Conservation (phyloP, 1,140 invertebrate species). For the Brachionus calyciflorus region DNA sequence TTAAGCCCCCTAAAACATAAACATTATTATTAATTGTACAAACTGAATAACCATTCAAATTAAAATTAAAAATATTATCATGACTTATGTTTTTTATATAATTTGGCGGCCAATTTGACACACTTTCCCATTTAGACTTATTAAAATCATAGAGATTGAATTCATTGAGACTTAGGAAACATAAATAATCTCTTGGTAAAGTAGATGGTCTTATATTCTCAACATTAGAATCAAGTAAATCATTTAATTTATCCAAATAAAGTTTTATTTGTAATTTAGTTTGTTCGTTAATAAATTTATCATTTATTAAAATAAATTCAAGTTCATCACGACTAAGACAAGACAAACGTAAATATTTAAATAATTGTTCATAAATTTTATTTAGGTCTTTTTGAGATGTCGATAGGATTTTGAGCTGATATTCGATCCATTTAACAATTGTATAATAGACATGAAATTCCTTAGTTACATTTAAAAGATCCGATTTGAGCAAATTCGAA, state of each 20-base stretch:
- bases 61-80: not conserved
- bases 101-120: constrained; percentile 5
- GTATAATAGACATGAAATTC: constrained; percentile 61
- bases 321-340: not conserved
- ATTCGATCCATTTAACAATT: constrained; percentile 59
- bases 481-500: constrained; percentile 49
- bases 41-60: not conserved
- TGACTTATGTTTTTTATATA: not conserved
- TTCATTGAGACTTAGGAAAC: not conserved
- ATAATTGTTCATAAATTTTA: constrained; percentile 19
- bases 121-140: constrained; percentile 5
- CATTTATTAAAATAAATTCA: constrained; percentile 11
- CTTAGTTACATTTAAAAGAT: constrained; percentile 57
- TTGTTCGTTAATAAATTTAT: not conserved
- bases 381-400: not conserved
- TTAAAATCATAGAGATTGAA: not conserved
- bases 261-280: not conserved
- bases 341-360: constrained; percentile 14
- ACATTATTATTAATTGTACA: constrained; percentile 12
- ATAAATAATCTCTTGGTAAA: constrained; percentile 28
- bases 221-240: not conserved
- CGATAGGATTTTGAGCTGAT: constrained; percentile 49
- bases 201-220: constrained; percentile 35
- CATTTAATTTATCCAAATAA: not conserved
- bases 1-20: not conserved